A percentile compares a stretch with the other conserved stretches of the same genome.
These are phyloP conservation scores for Aurelia coerulea DNA, from an alignment of 30 jellyfish, hydroid and myxozoan species.

Conservation along the genomic window DNA sequence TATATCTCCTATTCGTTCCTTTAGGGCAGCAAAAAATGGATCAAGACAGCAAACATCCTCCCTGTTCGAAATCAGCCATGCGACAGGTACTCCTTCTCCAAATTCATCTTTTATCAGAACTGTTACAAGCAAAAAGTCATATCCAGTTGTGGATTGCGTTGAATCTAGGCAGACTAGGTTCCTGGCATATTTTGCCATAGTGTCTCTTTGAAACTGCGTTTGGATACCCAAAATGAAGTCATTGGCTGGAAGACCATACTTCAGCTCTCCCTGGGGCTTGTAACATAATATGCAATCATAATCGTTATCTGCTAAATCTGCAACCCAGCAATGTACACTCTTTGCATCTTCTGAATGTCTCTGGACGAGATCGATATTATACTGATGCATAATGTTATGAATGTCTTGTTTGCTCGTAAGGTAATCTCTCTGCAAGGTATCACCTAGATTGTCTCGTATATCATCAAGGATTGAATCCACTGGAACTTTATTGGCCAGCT, in stretches of 20 bases:
- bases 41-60: constrained; percentile 63
- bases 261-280: constrained; percentile 30
- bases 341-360: constrained; percentile 39
- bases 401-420: background rate
- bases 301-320: background rate
- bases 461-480: no score
- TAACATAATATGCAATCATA: constrained; percentile 26
- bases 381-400: constrained; percentile 34
- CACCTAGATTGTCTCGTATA: no score
- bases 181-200: background rate
- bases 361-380: constrained; percentile 26
- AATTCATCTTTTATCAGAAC: constrained; percentile 57
- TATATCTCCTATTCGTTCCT: constrained; percentile 23
- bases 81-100: constrained; percentile 70
- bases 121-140: constrained; percentile 47
- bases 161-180: constrained; percentile 38
- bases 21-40: constrained; percentile 46
- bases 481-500: no score
- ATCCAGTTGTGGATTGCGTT: constrained; percentile 43
- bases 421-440: no score
- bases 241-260: constrained; percentile 31
- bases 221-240: constrained; percentile 42
- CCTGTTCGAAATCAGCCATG: constrained; percentile 54
- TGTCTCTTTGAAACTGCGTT: constrained; percentile 21
- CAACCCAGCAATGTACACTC: constrained; percentile 37